Base-by-base conservation (phyloP, 2,113 vertebrate species). In the Varanus komodoensis region DNA sequence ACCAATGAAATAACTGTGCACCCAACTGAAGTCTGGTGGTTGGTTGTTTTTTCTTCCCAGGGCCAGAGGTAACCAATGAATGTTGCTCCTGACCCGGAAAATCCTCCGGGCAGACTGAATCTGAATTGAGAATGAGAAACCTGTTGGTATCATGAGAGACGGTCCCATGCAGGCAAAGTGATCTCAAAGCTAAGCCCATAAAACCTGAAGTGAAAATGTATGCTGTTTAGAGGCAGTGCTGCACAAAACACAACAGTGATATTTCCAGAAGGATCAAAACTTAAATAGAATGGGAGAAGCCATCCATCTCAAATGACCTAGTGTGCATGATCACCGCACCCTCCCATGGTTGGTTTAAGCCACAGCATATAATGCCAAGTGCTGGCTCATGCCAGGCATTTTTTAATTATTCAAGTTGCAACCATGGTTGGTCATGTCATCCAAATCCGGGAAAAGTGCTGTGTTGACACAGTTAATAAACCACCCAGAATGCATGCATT, bases 31-130 rank as follows among this genome's bases (percentile, higher is more conserved):
- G 90, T 25, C 68, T 80, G 21, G 23, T 44, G 38, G 38, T 44
- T 44, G 38, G 38, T 44, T 44, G 44, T 15, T 88, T n/a, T 79
- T 85, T 52, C 90, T 89, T 83, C 38, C 38, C 52, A 44, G 82
- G 87, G 69, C 82, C 6, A 61, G 78, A 83, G 74, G 1, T 82
- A 1, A 87, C 54, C 27, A 84, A 90, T 0, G 0, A 78, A 69
- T 57, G 61, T 68, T 27, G 32, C 29, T 71, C 82, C 7, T 69
- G 81, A 74, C 67, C 2, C 90, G 87, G 69, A 89, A 89, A 91
- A 91, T 73, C 80, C 73, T 71, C 93, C 80, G 86, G 86, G 79
- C 54, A n/a, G n/a, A 88, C 23, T 71, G 75, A 4, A n/a, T 91
- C n/a, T 88, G 71, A 77, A 91, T 52, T 32, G 23, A 93, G 73